These are phyloP conservation scores for Diarsia dahlii DNA, from an alignment of 2,888 invertebrate species.

Conservation along the genomic window DNA sequence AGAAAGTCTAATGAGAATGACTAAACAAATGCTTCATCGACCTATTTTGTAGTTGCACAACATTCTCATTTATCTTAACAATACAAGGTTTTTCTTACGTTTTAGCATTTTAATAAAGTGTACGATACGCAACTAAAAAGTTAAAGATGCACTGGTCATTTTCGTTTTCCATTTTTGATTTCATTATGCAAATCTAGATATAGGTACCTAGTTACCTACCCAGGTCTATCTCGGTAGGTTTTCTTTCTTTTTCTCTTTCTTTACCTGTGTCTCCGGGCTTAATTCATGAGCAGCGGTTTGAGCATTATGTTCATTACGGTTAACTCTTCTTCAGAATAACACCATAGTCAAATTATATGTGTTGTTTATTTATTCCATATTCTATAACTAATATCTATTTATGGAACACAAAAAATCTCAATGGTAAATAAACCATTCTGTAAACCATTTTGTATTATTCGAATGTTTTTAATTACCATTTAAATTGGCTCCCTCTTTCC, in stretches of 20 bases:
- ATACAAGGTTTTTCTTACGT: not conserved
- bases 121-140: no score
- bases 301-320: not conserved
- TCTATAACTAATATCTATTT: not conserved
- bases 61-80: constrained; percentile 1
- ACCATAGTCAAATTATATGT: not conserved
- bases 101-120: not conserved
- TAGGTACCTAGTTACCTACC: no score
- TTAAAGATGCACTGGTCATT: not conserved
- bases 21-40: constrained; percentile 11
- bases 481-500: not conserved
- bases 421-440: not conserved
- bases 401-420: not conserved
- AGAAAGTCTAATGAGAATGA: constrained; percentile 37
- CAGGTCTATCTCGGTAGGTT: no score
- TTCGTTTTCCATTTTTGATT: not conserved
- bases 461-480: not conserved
- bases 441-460: not conserved
- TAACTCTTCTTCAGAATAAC: not conserved
- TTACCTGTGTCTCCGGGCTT: not conserved
- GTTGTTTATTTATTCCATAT: not conserved
- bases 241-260: no score
- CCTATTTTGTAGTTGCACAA: constrained; percentile 37
- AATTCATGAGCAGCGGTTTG: not conserved
- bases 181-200: not conserved